Evolutionary conservation across 2,888 invertebrate genomes (phyloP), one percentile per base, ranked within the genome.

Genomic region (Pheosia tremula): DNA sequence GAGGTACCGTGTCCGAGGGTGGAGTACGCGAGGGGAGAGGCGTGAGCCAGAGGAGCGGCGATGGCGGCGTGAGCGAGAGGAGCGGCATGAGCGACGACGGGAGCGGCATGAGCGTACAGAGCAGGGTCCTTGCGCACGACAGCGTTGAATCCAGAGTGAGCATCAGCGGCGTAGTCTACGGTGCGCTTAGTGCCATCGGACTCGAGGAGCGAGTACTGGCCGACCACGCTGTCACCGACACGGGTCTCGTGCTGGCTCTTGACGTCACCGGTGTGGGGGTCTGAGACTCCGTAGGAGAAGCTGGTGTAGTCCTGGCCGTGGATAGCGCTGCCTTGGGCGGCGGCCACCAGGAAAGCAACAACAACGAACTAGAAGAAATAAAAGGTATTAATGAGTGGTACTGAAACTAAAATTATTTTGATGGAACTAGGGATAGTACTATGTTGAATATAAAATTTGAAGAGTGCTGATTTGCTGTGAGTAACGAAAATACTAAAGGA

Each of bases 151-250:
- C 95, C 94, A 68, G 92, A 89, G 79, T 94, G 85, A 39, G 91
- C 89, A 68, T 94, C 94, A 69, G 94, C 94, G 64, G 93, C 91
- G 85, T 95, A 95, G 84, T 96, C 95, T 0, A 96, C 95, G 43
- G 94, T 95, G 70, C 95, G 94, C 81, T 94, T 94, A 61, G 94
- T 95, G 74, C 95, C 95, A 79, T 96, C 95, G 39, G 95, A 94
- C 72, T 95, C 83, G 88, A 95, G 81, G 61, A 92, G 87, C 6
- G 91, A 92, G 88, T 92, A 92, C 71, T 92, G 93, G 66, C 93
- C 93, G 69, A 94, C 94, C 55, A 96, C 96, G 72, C 93, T 94
- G 86, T 95, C 95, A n/a, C 96, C 96, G 68, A 91, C 88, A 65
- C 96, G 95, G 64, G 94, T 94, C 89, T 96, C 96, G 69, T 95